Evolutionary conservation across 1,140 invertebrate genomes (phyloP).

Genomic region (Micrasema longulum): DNA sequence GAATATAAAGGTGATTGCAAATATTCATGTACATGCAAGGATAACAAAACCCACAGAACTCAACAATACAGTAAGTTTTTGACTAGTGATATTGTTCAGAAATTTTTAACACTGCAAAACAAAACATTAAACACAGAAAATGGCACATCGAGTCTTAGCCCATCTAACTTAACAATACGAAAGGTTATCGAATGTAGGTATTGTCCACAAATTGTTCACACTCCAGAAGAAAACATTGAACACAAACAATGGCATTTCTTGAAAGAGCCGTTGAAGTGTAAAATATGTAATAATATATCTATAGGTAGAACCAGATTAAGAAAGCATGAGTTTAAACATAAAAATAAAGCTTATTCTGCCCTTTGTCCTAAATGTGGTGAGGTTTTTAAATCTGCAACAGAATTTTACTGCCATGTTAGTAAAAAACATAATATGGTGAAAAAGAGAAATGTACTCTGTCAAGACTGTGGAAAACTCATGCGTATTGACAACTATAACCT

Average conservation of each 20-base stretch:
- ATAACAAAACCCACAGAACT: too few relatives aligned
- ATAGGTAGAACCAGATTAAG: not conserved
- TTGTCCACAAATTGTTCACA: not conserved
- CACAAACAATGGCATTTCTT: conserved; percentile 3
- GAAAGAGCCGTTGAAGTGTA: conserved; percentile 6
- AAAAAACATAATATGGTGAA: not conserved
- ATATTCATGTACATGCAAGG: too few relatives aligned
- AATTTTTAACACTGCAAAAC: too few relatives aligned
- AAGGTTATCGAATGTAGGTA: not conserved
- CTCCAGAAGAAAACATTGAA: not conserved
- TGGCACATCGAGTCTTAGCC: too few relatives aligned
- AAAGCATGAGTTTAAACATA: conserved; percentile 1
- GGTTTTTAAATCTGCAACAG: not conserved
- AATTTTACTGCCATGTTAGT: not conserved
- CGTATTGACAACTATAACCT: conserved; percentile 2
- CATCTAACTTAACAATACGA: too few relatives aligned
- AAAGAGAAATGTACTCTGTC: conserved; percentile 6
- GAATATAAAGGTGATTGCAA: too few relatives aligned
- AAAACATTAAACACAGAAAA: too few relatives aligned
- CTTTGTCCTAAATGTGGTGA: not conserved
- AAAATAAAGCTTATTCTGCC: conserved; percentile 2
- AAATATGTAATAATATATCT: not conserved
- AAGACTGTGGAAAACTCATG: conserved; percentile 11
- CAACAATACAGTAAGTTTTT: too few relatives aligned
- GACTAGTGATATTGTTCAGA: too few relatives aligned